phyloP scores from a whole-genome alignment of 1,140 invertebrate genomes.

The Trichomalopsis sarcophagae region DNA sequence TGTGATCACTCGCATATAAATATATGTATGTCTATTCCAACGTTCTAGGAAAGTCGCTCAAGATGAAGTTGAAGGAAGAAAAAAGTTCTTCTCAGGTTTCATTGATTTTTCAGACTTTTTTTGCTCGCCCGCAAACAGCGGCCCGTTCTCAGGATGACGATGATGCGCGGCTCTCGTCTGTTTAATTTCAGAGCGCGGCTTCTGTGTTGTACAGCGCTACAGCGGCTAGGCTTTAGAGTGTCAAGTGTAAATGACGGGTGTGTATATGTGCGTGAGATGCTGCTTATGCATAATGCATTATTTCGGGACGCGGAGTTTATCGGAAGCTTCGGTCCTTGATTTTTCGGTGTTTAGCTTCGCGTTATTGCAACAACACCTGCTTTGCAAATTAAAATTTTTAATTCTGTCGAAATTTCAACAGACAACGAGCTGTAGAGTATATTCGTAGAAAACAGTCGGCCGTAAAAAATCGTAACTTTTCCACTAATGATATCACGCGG shows the following conservation, averaged over 20 bases:
- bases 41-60: conserved; percentile 13
- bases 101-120: neutral
- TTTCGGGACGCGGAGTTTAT: neutral
- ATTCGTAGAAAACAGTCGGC: neutral
- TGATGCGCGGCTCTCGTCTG: neutral
- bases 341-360: no score
- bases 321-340: neutral
- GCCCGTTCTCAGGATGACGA: conserved; percentile 7
- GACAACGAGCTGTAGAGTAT: neutral
- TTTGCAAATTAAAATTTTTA: no score
- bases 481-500: conserved; percentile 20
- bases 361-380: no score
- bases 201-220: no score
- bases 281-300: conserved; percentile 1
- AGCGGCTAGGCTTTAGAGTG: no score
- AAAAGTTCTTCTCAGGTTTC: neutral
- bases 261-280: no score
- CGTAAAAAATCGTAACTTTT: neutral
- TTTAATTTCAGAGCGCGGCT: conserved; percentile 2
- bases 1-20: neutral
- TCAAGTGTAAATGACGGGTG: neutral
- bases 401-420: no score
- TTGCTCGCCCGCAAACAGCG: neutral
- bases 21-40: neutral
- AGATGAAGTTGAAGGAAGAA: neutral